Evolutionary conservation across 2,888 invertebrate species (phyloP), one percentile per base, ranked within the genome.

Genomic region (Barypeithes pellucidus): DNA sequence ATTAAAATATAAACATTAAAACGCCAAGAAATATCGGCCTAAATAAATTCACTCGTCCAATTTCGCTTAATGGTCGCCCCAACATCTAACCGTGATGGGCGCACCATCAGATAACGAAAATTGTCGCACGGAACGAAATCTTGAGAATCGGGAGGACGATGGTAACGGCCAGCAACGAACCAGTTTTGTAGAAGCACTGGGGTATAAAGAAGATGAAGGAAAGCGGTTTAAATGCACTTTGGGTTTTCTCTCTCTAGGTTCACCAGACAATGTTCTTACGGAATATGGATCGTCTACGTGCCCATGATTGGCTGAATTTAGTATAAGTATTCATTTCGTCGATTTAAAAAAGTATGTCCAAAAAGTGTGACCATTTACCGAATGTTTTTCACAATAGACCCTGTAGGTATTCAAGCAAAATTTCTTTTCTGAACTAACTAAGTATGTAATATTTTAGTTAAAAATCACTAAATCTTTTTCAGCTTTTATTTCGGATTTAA

Each of bases 181-280:
- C 71, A 71, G 71, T 71, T 71, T 71, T 71, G n/a, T 50, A 59
- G 71, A 63, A 70, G 70, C 63, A 57, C 43, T 63, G 65, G 47
- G 47, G 29, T 63, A 70, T 43, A 41, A 62, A 65, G 65, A 45
- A 57, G 71, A 71, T 57, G 62, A 63, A 29, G 63, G 57, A 70
- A 70, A 69, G 52, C 59, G 68, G 68, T 47, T 41, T 52, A 60
- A 61, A 70, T 61, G 62, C 57, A 43, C 29, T 61, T 43, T 61
- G 45, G 39, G 29, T 29, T 29, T 9, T 29, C 7, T 29, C 9
- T 29, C 29, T 29, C 7, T 29, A 9, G 29, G 61, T 61, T 45
- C 61, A 61, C 39, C 50, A 57, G 54, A 57, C 33, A 33, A 33
- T 33, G 54, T 36, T 33, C 18, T 33, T 33, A 29, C n/a, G 33